Evolutionary conservation across 2,888 invertebrate genomes (phyloP), one percentile per base, ranked within the genome.

Genomic region (Cephus rjabovi): DNA sequence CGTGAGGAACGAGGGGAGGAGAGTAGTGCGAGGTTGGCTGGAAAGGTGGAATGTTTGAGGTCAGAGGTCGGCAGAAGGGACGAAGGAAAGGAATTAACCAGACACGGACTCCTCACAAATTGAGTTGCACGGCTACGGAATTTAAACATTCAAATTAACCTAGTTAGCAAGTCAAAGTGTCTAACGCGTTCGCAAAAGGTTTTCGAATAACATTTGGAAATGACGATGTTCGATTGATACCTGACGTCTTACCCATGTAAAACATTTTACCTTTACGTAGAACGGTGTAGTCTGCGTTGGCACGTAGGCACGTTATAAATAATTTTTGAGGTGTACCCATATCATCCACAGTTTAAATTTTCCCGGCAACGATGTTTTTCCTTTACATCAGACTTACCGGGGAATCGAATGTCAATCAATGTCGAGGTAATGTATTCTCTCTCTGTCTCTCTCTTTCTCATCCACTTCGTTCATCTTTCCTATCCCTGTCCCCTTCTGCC

Each of bases 141-240:
- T 90, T 90, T 89, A 89, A 90, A 89, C 88, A 90, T 90, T 90
- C 87, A 89, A 90, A 90, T 90, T 90, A 90, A 89, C 89, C 87
- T 86, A 83, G 87, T 90, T 90, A 89, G 88, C 89, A 89, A 90
- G 90, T 89, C 88, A 89, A 90, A 89, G 86, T 84, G 85, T 86
- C 84, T 88, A 88, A 90, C 89, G 87, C 91, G 86, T 83, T 84
- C 83, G 79, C 77, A 69, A 70, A 56, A 23, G 56, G 9, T 56
- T 56, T 56, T 56, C 9, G 23, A 56, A 56, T 56, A 56, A 56
- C 23, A 23, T 23, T 56, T 56, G 56, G 23, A 23, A 56, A 9
- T 23, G 23, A 23, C 56, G 9, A 87, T 87, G 87, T 88, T 88
- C 86, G 86, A 89, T 90, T 71, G 71, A 71, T 71, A 71, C 11